Evolutionary conservation across 2,888 invertebrate genomes (phyloP).

Genomic region (Netelia melanura): DNA sequence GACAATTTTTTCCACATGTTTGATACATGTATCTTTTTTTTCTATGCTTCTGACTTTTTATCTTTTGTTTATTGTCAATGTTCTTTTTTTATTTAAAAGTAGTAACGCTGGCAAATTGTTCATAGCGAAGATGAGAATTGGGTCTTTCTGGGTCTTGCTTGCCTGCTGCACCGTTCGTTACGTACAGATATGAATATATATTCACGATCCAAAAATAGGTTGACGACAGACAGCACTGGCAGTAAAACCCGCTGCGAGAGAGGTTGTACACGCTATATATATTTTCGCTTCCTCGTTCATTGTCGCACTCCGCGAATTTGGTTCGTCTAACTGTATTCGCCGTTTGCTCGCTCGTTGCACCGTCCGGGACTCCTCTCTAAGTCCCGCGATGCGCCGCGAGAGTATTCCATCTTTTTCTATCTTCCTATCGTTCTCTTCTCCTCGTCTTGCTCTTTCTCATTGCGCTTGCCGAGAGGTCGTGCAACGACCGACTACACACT

Average conservation of each 20-base stretch:
- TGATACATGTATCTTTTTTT: too few relatives aligned
- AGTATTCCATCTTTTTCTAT: slow-evolving; percentile 15
- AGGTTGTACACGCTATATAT: not conserved
- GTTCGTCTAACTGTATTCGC: slow-evolving; percentile 84
- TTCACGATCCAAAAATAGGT: slow-evolving; percentile 76
- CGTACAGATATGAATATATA: slow-evolving; percentile 40
- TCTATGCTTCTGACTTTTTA: too few relatives aligned
- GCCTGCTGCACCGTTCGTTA: not conserved
- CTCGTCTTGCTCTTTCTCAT: slow-evolving; percentile 29
- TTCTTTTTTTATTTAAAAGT: too few relatives aligned
- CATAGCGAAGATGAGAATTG: not conserved
- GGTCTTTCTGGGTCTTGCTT: not conserved
- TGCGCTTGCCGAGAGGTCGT: slow-evolving; percentile 60
- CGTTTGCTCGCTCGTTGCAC: slow-evolving; percentile 70
- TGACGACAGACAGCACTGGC: slow-evolving; percentile 67
- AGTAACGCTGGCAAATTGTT: too few relatives aligned
- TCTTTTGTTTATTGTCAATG: too few relatives aligned
- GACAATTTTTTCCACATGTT: too few relatives aligned
- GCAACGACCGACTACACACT: slow-evolving; percentile 61
- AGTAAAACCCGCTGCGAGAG: slow-evolving; percentile 56
- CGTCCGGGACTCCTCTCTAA: slow-evolving; percentile 64
- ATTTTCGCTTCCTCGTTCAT: slow-evolving; percentile 80
- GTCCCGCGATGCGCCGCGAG: slow-evolving; percentile 66
- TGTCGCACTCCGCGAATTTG: slow-evolving; percentile 82
- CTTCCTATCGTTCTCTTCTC: not conserved